phyloP scores from a whole-genome alignment of 2,888 invertebrate genomes.

The Agrotis puta region DNA sequence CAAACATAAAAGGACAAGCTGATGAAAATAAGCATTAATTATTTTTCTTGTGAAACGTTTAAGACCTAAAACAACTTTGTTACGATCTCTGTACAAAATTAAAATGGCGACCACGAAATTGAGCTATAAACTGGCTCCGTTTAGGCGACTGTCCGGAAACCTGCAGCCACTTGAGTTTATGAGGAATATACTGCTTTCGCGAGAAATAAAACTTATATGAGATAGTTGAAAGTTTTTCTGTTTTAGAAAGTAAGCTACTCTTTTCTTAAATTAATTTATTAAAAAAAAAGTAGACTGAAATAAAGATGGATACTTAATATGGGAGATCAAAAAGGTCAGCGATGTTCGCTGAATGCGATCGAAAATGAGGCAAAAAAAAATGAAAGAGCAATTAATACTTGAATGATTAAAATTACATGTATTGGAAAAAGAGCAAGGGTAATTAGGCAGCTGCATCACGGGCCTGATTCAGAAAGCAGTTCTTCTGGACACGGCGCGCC shows the following conservation, averaged over 20 bases:
- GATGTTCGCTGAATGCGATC: too few relatives aligned
- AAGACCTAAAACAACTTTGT: slow-evolving; percentile 58
- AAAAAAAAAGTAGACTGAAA: background rate
- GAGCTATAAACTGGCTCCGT: slow-evolving; percentile 26
- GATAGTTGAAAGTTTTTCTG: background rate
- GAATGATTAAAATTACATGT: too few relatives aligned
- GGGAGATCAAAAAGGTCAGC: background rate
- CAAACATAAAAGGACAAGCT: slow-evolving; percentile 20
- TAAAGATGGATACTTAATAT: background rate
- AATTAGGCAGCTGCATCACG: too few relatives aligned
- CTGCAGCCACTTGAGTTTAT: slow-evolving; percentile 7
- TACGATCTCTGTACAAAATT: slow-evolving; percentile 31
- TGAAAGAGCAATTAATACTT: too few relatives aligned
- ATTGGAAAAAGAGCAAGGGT: too few relatives aligned
- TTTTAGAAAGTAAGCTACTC: background rate
- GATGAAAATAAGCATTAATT: slow-evolving; percentile 40
- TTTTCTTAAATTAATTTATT: background rate
- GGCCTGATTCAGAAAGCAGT: too few relatives aligned
- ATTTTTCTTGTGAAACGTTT: slow-evolving; percentile 44
- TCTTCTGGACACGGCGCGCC: too few relatives aligned
- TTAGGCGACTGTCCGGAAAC: slow-evolving; percentile 9
- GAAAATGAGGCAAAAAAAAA: too few relatives aligned
- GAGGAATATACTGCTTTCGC: slow-evolving; percentile 13
- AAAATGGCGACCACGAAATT: slow-evolving; percentile 41
- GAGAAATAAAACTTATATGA: background rate